Evolutionary conservation across 1,140 invertebrate species (phyloP), one percentile per base, ranked within the genome.

Genomic region (Aphaenogaster ashmeadi): DNA sequence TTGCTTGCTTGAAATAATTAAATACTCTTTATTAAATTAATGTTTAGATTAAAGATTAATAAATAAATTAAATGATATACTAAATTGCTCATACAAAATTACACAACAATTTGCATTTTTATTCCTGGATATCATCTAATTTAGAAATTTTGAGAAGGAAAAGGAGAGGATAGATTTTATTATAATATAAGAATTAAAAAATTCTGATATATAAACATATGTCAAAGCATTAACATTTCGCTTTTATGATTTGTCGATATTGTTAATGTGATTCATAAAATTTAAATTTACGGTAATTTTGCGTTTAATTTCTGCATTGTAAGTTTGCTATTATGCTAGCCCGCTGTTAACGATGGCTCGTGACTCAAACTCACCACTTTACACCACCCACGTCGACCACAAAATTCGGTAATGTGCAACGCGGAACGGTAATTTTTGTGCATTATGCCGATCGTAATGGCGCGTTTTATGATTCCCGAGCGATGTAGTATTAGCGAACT

Each of bases 301-400:
- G 21, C 66, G 50, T 81, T 81, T 81, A 71, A 81, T 72, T 71
- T 71, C 79, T 54, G 50, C 50, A 56, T 81, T 27, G 38, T 33
- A 56, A 64, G 36, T 50, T 13, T n/a, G 47, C 36, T 44, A 58
- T 75, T 75, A 75, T 58, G 44, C 41, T 15, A 50, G 41, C 13
- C 54, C 21, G 21, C 44, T 21, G 50, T 64, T 64, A 79, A 79
- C 58, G 58, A 36, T n/a, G 27, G 75, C 41, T 33, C 58, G 58
- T 79, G 75, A 64, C 41, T 79, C 58, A 47, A 47, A 64, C 47
- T 64, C 58, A 21, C 58, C 21, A 47, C 38, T 75, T 75, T 75
- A 52, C 50, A 36, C 74, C 54, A 60, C 36, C 38, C 56, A 21
- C 58, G 38, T 60, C 60, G 33, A 38, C 77, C 44, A 15, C 44